Evolutionary conservation across 2,113 vertebrate species (phyloP).

Genomic region (Austrofundulus limnaeus): DNA sequence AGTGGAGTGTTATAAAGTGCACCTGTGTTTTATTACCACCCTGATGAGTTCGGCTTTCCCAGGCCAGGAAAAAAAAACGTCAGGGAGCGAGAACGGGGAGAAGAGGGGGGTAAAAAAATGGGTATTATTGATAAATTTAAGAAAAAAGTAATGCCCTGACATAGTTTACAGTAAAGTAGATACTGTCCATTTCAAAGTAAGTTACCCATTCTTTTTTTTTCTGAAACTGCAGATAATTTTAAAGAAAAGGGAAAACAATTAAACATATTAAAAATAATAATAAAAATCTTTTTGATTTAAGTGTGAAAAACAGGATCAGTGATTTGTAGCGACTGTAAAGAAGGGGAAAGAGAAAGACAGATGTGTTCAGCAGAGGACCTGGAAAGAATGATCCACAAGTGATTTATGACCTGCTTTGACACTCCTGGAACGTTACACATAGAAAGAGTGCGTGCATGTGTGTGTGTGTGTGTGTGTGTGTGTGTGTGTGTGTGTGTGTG

Average conservation of each 20-base stretch:
- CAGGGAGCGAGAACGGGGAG: slow-evolving; percentile 1
- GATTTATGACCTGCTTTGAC: slow-evolving; percentile 69
- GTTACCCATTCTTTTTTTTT: too few species aligned
- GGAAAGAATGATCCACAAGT: slow-evolving; percentile 49
- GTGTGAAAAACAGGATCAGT: neutral
- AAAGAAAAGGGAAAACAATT: too few species aligned
- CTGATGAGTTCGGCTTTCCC: slow-evolving; percentile 43
- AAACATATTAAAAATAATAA: neutral
- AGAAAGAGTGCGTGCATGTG: slow-evolving; percentile 5
- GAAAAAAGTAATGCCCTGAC: neutral
- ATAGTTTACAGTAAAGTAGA: neutral
- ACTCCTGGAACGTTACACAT: slow-evolving; percentile 45
- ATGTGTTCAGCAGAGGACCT: slow-evolving; percentile 51
- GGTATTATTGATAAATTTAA: neutral
- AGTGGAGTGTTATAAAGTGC: slow-evolving; percentile 46
- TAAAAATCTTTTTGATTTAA: neutral
- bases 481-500: too few species aligned
- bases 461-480: slow-evolving; percentile 2
- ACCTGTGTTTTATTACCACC: slow-evolving; percentile 73
- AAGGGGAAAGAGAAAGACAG: slow-evolving; percentile 31
- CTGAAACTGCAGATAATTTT: too few species aligned
- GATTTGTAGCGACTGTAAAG: neutral
- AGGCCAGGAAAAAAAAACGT: slow-evolving; percentile 28
- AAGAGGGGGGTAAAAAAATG: neutral
- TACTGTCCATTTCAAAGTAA: too few species aligned